These are phyloP conservation scores for Pseudomyrmex gracilis DNA, from an alignment of 1,140 invertebrate genomes.

Conservation along the genomic window DNA sequence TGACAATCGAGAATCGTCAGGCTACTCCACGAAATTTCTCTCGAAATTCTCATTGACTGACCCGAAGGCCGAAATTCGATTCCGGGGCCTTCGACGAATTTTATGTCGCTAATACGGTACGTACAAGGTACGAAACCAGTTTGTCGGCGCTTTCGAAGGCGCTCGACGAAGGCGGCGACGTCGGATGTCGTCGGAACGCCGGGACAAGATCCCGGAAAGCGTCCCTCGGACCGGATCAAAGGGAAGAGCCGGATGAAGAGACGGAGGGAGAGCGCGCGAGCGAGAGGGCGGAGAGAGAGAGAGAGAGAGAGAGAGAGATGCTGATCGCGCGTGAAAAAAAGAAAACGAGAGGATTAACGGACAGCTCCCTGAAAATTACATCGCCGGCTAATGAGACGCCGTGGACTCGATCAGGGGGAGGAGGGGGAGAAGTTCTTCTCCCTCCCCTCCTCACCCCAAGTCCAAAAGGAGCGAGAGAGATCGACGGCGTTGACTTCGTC, in stretches of 20 bases:
- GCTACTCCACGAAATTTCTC: not conserved
- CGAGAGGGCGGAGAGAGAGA: slow-evolving; percentile 39
- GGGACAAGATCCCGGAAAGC: slow-evolving; percentile 73
- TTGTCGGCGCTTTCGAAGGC: slow-evolving; percentile 74
- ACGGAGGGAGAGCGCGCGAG: slow-evolving; percentile 21
- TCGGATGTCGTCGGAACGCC: slow-evolving; percentile 55
- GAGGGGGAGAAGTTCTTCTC: too few relatives aligned
- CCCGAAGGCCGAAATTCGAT: slow-evolving; percentile 47
- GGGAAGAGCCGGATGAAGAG: slow-evolving; percentile 53
- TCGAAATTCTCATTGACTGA: slow-evolving; percentile 41
- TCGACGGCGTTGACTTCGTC: slow-evolving; percentile 1
- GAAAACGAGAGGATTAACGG: slow-evolving; percentile 55
- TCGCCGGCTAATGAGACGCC: slow-evolving; percentile 60
- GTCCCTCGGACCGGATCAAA: slow-evolving; percentile 71
- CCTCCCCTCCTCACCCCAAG: not conserved
- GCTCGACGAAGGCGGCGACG: slow-evolving; percentile 44
- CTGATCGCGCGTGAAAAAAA: slow-evolving; percentile 55
- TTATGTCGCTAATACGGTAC: slow-evolving; percentile 75
- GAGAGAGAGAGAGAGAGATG: slow-evolving; percentile 45
- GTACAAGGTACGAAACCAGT: slow-evolving; percentile 76
- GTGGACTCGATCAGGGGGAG: slow-evolving; percentile 29
- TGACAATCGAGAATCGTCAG: not conserved
- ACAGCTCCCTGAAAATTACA: slow-evolving; percentile 64
- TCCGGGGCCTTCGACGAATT: slow-evolving; percentile 67
- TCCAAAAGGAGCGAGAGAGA: slow-evolving; percentile 38